Conservation (phyloP, 2,797 vertebrate genomes). For the Microhierax caerulescens region DNA sequence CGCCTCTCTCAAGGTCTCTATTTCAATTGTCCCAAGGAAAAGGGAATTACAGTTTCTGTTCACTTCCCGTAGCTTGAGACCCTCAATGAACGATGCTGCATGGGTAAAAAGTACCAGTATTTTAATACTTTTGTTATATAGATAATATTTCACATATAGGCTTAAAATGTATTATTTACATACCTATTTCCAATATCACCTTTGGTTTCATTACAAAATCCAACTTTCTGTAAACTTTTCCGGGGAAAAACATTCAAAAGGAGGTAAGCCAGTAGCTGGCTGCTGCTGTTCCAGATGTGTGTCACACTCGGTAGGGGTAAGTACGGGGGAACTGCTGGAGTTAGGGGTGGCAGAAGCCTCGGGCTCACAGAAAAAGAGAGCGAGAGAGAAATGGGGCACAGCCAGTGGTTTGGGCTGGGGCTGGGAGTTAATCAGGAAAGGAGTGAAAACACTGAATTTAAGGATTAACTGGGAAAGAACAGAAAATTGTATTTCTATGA, state of each 20-base stretch:
- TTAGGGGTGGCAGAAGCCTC: not conserved
- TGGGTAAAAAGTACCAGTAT: not conserved
- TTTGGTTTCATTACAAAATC: not conserved
- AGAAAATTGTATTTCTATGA: not conserved
- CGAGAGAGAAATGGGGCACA: not conserved
- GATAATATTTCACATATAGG: not conserved
- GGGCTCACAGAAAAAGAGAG: not conserved
- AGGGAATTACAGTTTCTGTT: not conserved
- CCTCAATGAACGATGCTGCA: not conserved
- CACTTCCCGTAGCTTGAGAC: not conserved
- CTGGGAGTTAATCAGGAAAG: not conserved
- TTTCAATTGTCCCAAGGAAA: not conserved
- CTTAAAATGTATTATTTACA: not conserved
- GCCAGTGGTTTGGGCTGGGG: fast-evolving
- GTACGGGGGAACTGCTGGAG: not conserved
- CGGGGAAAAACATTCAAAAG: not conserved
- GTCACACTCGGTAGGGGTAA: not conserved
- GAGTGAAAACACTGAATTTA: not conserved
- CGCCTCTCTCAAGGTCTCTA: not conserved
- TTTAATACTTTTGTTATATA: not conserved
- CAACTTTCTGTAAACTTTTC: not conserved
- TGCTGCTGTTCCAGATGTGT: not conserved
- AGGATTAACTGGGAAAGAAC: not conserved
- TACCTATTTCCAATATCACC: not conserved
- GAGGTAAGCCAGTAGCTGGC: not conserved